Evolutionary conservation across 2,797 vertebrate species (phyloP).

Genomic region (Brotula barbata): DNA sequence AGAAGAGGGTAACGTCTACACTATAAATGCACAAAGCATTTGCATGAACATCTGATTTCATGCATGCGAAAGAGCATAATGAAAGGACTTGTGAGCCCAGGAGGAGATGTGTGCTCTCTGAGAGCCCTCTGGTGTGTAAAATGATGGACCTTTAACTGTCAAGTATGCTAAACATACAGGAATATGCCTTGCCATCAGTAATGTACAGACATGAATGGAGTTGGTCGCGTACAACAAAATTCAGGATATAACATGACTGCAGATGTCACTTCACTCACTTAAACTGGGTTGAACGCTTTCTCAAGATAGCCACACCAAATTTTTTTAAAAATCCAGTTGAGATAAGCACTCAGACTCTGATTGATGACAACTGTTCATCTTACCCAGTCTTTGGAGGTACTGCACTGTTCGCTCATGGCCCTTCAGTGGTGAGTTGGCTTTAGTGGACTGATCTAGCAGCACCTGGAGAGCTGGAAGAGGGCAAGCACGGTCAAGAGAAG

Average conservation of each 20-base stretch:
- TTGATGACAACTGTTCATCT: slow-evolving; percentile 17
- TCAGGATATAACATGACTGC: neutral
- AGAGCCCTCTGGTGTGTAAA: neutral
- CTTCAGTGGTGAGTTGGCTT: slow-evolving; percentile 97
- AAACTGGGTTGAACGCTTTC: slow-evolving; percentile 11
- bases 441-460: slow-evolving; percentile 96
- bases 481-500: neutral
- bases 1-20: too few relatives aligned
- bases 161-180: too few relatives aligned
- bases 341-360: slow-evolving; percentile 11
- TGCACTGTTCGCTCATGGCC: slow-evolving; percentile 98
- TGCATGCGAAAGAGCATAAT: neutral
- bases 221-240: too few relatives aligned
- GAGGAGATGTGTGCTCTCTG: neutral
- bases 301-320: slow-evolving; percentile 6
- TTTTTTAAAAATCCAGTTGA: fast-evolving
- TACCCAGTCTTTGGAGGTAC: slow-evolving; percentile 95
- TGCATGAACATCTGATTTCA: too few relatives aligned
- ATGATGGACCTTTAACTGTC: too few relatives aligned
- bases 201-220: too few relatives aligned
- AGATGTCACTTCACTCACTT: neutral
- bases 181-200: too few relatives aligned
- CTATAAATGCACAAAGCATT: too few relatives aligned
- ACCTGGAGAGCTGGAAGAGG: slow-evolving; percentile 88
- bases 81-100: neutral